Conservation (phyloP, 2,888 invertebrate species). For the Abrostola triplasia region DNA sequence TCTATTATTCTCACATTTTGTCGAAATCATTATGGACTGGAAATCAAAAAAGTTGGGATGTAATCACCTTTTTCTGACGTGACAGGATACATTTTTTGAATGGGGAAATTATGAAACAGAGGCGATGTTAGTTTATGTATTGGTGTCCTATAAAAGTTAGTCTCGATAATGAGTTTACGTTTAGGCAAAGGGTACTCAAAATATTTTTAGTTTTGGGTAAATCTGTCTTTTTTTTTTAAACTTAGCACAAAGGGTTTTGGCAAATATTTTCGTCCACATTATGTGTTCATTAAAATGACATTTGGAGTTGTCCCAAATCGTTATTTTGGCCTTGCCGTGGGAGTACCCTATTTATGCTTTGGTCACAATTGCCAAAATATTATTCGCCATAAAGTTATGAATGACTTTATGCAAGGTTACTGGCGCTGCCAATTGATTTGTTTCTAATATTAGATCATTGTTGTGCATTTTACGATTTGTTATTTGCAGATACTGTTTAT, state of each 20-base stretch:
- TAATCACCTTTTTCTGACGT: too few relatives aligned
- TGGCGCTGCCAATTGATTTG: constrained; percentile 25
- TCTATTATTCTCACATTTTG: too few relatives aligned
- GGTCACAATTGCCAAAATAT: constrained; percentile 64
- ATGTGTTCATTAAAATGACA: constrained; percentile 64
- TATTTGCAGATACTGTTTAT: constrained; percentile 12
- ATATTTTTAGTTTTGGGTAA: neutral
- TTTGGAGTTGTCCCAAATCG: constrained; percentile 76
- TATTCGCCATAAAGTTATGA: constrained; percentile 48
- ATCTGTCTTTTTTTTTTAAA: constrained; percentile 11
- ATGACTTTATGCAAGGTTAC: constrained; percentile 51
- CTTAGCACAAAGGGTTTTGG: constrained; percentile 35
- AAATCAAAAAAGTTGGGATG: too few relatives aligned
- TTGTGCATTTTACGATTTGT: constrained; percentile 17
- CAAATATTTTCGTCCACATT: constrained; percentile 48
- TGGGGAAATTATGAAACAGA: too few relatives aligned
- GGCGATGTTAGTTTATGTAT: too few relatives aligned
- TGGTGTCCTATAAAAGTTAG: too few relatives aligned
- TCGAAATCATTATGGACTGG: too few relatives aligned
- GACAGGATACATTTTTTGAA: too few relatives aligned
- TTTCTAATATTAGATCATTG: constrained; percentile 7
- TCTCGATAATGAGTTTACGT: too few relatives aligned
- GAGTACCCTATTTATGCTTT: constrained; percentile 58
- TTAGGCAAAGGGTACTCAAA: neutral
- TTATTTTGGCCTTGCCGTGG: constrained; percentile 67